Evolutionary conservation across 2,888 invertebrate species (phyloP), one percentile per base, ranked within the genome.

Genomic region (Sphecodes monilicornis): DNA sequence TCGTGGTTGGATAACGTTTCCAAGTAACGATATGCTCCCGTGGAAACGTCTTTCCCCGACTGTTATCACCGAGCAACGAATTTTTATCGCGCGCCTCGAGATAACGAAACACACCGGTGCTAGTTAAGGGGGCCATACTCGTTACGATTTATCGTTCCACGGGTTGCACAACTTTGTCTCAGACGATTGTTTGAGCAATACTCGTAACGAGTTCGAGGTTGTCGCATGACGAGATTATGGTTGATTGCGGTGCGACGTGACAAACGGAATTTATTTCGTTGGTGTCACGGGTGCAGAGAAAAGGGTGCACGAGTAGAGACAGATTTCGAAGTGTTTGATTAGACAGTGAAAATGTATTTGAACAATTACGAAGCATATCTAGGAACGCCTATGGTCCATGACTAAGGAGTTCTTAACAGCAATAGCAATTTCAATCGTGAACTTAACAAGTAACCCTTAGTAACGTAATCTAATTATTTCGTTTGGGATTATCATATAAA

Each of bases 1-100:
- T 82, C 81, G 81, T 39, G 18, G 72, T 72, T 39, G 81, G 72
- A 36, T 68, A 83, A 69, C 46, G 66, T 13, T 76, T 83, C 72
- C 82, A 41, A 72, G 81, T 60, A 76, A 68, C 16, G 46, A 64
- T 41, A 43, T 70, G 66, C 81, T 32, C 68, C 16, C 22, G n/a
- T 54, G 72, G 26, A 69, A 73, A 72, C 43, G 82, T 76, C 66
- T 81, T 76, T 66, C 71, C 32, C 13, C 26, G 50, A 26, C 76
- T 32, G 64, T 80, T 77, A 77, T 84, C 84, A 32, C 1, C 16
- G 32, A 16, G 29, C 69, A 41, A 54, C 76, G 74, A 77, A 82
- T 82, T 77, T 82, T 84, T 84, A 73, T 77, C 82, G 26, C 66
- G 26, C 57, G 26, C 8, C 57, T 0, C 39, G 71, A 46, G 82